Evolutionary conservation across 2,888 invertebrate genomes (phyloP).

Genomic region (Linyphia triangularis): DNA sequence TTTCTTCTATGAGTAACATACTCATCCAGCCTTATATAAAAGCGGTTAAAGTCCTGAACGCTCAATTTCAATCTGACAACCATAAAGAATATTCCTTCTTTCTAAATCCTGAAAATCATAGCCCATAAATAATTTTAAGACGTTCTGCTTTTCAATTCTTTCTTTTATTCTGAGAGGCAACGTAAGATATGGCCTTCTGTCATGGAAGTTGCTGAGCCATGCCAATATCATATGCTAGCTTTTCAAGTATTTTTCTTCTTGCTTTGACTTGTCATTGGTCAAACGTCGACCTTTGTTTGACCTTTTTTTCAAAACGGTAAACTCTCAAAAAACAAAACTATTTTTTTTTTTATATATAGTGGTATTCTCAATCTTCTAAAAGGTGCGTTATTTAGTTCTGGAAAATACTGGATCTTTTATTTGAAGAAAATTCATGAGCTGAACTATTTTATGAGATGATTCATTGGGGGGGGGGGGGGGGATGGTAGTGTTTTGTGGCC

Average conservation of each 20-base stretch:
- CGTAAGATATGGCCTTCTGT: not conserved
- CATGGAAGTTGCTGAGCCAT: not conserved
- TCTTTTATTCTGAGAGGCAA: not conserved
- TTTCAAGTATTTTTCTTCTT: not conserved
- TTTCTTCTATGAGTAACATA: too few species aligned
- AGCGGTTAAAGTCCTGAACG: too few species aligned
- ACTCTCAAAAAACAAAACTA: not conserved
- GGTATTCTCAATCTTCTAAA: not conserved
- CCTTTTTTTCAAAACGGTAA: not conserved
- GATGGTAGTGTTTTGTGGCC: not conserved
- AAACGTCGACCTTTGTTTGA: not conserved
- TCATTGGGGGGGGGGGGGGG: too few species aligned
- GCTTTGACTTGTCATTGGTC: slow-evolving; percentile 2
- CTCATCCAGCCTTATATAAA: too few species aligned
- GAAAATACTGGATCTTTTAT: not conserved
- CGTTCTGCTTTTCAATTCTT: not conserved
- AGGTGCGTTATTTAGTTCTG: not conserved
- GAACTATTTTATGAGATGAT: too few species aligned
- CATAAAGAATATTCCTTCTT: not conserved
- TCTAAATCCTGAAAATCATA: not conserved
- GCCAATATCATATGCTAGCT: not conserved
- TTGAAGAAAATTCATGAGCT: not conserved
- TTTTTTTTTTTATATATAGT: too few species aligned
- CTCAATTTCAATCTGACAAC: too few species aligned
- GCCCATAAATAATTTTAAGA: not conserved